Evolutionary conservation across 2,888 invertebrate genomes (phyloP).

Genomic region (Drosophila tanythrix): DNA sequence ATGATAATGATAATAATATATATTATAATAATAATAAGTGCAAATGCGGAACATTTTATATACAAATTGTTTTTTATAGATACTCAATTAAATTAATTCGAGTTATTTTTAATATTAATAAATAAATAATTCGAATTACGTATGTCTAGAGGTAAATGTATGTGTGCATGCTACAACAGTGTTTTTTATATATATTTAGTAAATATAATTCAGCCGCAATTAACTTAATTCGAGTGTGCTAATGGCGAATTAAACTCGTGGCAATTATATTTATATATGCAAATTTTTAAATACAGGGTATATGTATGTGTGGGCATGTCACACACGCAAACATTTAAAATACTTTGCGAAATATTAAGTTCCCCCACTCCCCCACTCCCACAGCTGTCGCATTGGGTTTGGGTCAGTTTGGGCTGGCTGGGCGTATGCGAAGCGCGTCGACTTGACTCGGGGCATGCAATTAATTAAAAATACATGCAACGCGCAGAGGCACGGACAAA

Average conservation of each 20-base stretch:
- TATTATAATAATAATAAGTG: not conserved
- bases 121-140: too few species aligned
- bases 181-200: constrained; percentile 15
- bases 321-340: constrained; percentile 1
- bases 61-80: not conserved
- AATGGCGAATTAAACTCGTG: constrained; percentile 8
- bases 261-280: constrained; percentile 14
- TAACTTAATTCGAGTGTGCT: constrained; percentile 28
- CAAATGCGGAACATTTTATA: not conserved
- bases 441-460: constrained; percentile 65
- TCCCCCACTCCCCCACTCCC: not conserved
- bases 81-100: not conserved
- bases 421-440: constrained; percentile 36
- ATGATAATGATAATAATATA: not conserved
- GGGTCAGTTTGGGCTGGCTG: constrained; percentile 30
- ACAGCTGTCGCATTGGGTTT: not conserved
- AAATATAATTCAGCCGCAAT: constrained; percentile 28
- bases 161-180: not conserved
- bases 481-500: constrained; percentile 61
- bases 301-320: too few species aligned
- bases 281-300: constrained; percentile 4
- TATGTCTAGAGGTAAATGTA: too few species aligned
- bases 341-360: constrained; percentile 14
- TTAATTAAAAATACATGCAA: constrained; percentile 81
- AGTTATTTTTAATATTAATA: not conserved